These are phyloP conservation scores for Augiades crinisus DNA, from an alignment of 2,888 invertebrate genomes.

Conservation along the genomic window DNA sequence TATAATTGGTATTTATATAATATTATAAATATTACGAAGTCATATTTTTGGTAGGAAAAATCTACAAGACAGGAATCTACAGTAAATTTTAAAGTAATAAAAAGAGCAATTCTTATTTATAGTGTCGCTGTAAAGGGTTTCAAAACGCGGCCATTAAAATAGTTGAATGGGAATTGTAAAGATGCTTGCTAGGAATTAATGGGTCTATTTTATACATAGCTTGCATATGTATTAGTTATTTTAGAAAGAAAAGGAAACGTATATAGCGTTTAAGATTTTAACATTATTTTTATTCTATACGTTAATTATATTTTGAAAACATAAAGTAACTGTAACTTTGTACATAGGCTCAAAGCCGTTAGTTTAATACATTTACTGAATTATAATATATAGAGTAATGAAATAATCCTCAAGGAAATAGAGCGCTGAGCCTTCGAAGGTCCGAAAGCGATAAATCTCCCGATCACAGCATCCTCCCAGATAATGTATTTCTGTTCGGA, in stretches of 20 bases:
- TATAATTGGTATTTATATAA: too few relatives aligned
- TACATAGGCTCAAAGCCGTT: too few relatives aligned
- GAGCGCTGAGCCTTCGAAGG: conserved; percentile 18
- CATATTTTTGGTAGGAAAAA: too few relatives aligned
- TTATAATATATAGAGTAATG: conserved; percentile 5
- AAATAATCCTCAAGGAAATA: conserved; percentile 26
- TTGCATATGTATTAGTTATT: not conserved
- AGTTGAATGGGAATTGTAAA: not conserved
- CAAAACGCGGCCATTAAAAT: too few relatives aligned
- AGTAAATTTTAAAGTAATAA: too few relatives aligned
- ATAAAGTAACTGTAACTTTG: too few relatives aligned
- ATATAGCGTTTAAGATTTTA: not conserved
- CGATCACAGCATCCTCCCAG: conserved; percentile 60
- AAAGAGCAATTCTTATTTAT: too few relatives aligned
- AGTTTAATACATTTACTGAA: too few relatives aligned
- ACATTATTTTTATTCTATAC: not conserved
- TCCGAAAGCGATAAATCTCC: conserved; percentile 42
- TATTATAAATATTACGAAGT: too few relatives aligned
- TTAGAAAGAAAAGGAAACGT: not conserved
- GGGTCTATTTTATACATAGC: not conserved
- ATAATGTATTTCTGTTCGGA: conserved; percentile 81
- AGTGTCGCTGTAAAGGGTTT: too few relatives aligned
- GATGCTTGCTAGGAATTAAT: not conserved
- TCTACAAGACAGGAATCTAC: too few relatives aligned
- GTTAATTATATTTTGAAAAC: too few relatives aligned